Conservation (phyloP, 1,140 invertebrate species). For the Ceratoteleas bidentatus region DNA sequence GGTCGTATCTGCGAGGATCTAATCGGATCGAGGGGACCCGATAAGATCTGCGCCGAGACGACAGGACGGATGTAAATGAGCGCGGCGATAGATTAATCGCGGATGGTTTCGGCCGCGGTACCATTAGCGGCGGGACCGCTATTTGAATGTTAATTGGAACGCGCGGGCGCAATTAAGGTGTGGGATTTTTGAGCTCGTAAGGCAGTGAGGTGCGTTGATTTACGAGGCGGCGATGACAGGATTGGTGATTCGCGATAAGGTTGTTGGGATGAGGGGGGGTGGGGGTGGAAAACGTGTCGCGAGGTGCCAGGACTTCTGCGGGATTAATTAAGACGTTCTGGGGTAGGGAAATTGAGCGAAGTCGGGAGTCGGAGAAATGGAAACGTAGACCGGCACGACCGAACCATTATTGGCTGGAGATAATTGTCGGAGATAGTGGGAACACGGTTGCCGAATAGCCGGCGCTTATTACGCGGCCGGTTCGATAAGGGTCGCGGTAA, state of each 20-base stretch:
- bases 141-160: conserved; percentile 53
- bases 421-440: conserved; percentile 67
- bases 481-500: conserved; percentile 64
- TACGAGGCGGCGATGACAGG: conserved; percentile 18
- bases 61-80: not conserved
- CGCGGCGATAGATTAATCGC: no score
- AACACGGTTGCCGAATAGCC: conserved; percentile 67
- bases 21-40: conserved; percentile 27
- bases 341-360: conserved; percentile 38
- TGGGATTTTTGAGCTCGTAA: conserved; percentile 3
- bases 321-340: conserved; percentile 68
- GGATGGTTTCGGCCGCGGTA: conserved; percentile 6
- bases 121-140: conserved; percentile 24
- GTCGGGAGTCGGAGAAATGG: conserved; percentile 47
- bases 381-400: conserved; percentile 57
- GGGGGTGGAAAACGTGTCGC: no score
- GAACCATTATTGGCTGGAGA: conserved; percentile 64
- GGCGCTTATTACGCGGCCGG: conserved; percentile 59
- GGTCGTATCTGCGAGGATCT: conserved; percentile 31
- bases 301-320: conserved; percentile 36
- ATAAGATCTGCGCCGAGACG: conserved; percentile 41
- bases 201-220: conserved; percentile 14
- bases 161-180: conserved; percentile 26
- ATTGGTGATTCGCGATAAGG: not conserved
- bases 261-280: no score